These are phyloP conservation scores for Philhelius pedissequus DNA, from an alignment of 2,888 invertebrate species.

Conservation along the genomic window DNA sequence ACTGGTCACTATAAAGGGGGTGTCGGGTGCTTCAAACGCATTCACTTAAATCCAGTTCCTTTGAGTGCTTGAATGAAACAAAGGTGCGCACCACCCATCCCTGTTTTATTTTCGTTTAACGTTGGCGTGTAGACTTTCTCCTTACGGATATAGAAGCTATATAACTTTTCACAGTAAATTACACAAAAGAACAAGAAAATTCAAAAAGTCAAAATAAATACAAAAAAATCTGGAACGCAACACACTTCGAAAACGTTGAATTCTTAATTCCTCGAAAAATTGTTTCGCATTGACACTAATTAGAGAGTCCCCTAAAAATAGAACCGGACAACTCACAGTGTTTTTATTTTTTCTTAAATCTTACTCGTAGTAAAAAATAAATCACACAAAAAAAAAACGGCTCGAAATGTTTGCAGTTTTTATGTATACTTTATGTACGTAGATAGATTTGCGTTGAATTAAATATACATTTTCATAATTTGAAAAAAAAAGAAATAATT, in stretches of 20 bases:
- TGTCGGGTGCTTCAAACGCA: neutral
- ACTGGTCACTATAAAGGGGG: neutral
- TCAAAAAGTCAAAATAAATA: neutral
- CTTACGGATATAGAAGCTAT: conserved; percentile 22
- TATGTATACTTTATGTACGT: neutral
- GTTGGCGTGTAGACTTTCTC: conserved; percentile 34
- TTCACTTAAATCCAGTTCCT: conserved; percentile 37
- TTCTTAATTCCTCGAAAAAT: conserved; percentile 41
- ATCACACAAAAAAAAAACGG: neutral
- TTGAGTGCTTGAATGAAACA: conserved; percentile 36
- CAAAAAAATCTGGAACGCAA: conserved; percentile 5
- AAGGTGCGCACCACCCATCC: conserved; percentile 52
- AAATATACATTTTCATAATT: neutral
- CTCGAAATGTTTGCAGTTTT: neutral
- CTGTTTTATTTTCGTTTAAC: conserved; percentile 5
- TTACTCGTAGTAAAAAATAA: conserved; percentile 1
- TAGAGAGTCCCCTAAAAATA: conserved; percentile 61
- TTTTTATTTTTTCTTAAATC: neutral
- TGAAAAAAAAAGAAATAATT: neutral
- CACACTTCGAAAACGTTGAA: conserved; percentile 3
- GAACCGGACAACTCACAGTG: conserved; percentile 45
- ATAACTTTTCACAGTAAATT: conserved; percentile 48
- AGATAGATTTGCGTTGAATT: neutral
- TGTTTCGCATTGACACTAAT: conserved; percentile 54
- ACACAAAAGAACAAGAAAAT: conserved; percentile 38